These are phyloP conservation scores for Apocheima hispidaria DNA, from an alignment of 2,888 invertebrate genomes.

Conservation along the genomic window DNA sequence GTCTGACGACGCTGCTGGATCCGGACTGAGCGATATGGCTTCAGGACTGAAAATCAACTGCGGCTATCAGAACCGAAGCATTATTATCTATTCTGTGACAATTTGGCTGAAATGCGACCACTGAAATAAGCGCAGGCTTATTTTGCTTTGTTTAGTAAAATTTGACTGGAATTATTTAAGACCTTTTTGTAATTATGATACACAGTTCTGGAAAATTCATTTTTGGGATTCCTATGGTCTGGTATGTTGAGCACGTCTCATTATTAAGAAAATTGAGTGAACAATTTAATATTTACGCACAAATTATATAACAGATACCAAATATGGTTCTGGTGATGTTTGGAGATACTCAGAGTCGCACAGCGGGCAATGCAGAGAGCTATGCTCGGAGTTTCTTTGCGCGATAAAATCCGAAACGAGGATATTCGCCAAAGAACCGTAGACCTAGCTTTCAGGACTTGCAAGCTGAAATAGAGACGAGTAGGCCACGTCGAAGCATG, in stretches of 20 bases:
- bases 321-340: too few species aligned
- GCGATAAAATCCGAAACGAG: too few species aligned
- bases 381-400: too few species aligned
- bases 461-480: too few species aligned
- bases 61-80: conserved; percentile 14
- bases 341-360: too few species aligned
- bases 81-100: background rate
- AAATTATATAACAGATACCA: too few species aligned
- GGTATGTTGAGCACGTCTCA: conserved; percentile 1
- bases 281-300: background rate
- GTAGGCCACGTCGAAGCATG: too few species aligned
- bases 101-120: background rate
- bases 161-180: background rate
- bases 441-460: too few species aligned
- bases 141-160: background rate
- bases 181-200: conserved; percentile 1
- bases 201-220: background rate
- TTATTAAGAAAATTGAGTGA: background rate
- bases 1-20: conserved; percentile 53
- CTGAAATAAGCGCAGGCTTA: background rate
- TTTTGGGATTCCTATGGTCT: background rate
- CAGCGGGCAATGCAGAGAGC: too few species aligned
- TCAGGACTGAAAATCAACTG: conserved; percentile 53
- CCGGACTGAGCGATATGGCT: conserved; percentile 56
- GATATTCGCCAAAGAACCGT: too few species aligned